These are phyloP conservation scores for Caenorhabditis imperialis DNA, from an alignment of 2,888 invertebrate species.

Conservation along the genomic window DNA sequence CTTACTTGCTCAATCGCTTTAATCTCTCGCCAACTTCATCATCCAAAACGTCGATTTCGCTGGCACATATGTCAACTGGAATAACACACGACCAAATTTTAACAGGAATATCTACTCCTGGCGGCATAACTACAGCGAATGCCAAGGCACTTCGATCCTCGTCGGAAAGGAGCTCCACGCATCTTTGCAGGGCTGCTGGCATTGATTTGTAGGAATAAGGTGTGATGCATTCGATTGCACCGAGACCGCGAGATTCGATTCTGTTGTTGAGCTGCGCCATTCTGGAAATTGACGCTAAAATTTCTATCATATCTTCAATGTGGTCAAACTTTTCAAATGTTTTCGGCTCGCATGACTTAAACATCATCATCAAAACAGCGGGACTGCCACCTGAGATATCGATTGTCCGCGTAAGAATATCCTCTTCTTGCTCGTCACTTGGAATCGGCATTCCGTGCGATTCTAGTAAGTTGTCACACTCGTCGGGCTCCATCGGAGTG, in stretches of 20 bases:
- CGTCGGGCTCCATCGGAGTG: constrained; percentile 27
- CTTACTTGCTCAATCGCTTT: constrained; percentile 36
- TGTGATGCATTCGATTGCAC: constrained; percentile 34
- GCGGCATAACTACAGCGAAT: constrained; percentile 50
- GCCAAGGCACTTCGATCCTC: constrained; percentile 47
- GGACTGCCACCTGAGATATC: constrained; percentile 51
- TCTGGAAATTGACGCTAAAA: constrained; percentile 4
- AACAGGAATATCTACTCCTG: constrained; percentile 49
- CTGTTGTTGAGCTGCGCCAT: constrained; percentile 27
- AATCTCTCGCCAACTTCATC: constrained; percentile 44
- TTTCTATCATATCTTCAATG: too few relatives aligned
- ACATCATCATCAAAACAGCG: constrained; percentile 49
- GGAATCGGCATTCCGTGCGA: constrained; percentile 36
- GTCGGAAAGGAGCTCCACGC: constrained; percentile 45
- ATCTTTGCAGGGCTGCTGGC: constrained; percentile 31
- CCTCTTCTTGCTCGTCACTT: constrained; percentile 14
- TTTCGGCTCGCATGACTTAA: constrained; percentile 42
- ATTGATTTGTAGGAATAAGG: constrained; percentile 49
- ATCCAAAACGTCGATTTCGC: constrained; percentile 40
- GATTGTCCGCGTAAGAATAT: constrained; percentile 21
- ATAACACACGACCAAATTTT: constrained; percentile 52
- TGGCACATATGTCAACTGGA: constrained; percentile 50
- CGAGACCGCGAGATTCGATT: constrained; percentile 41
- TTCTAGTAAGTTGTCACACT: constrained; percentile 36
- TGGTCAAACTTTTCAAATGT: constrained; percentile 29